A percentile compares a stretch with the other conserved stretches of the same genome.
These are phyloP conservation scores for Schlechtendalia chinensis DNA, from an alignment of 1,140 invertebrate species.

Conservation along the genomic window DNA sequence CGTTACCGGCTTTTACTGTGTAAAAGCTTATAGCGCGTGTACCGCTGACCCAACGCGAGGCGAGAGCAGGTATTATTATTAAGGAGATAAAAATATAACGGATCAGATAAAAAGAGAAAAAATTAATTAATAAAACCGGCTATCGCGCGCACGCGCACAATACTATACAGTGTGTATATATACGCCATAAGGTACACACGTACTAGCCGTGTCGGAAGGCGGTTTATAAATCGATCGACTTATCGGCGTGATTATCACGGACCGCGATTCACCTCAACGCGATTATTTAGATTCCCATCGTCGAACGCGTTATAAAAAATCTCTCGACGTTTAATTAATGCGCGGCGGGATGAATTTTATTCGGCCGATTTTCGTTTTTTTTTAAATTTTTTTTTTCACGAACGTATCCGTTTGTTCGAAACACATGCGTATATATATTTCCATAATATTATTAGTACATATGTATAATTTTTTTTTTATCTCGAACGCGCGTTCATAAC, in stretches of 20 bases:
- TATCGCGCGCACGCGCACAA: not conserved
- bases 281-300: not conserved
- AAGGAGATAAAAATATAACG: conserved; percentile 10
- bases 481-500: not conserved
- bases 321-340: too few species aligned
- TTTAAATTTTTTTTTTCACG: too few species aligned
- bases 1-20: not conserved
- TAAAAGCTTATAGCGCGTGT: not conserved
- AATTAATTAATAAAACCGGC: conserved; percentile 43
- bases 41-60: not conserved
- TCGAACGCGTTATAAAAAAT: not conserved
- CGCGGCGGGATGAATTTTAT: not conserved
- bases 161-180: not conserved
- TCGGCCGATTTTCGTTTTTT: not conserved
- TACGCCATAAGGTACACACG: too few species aligned
- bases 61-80: not conserved
- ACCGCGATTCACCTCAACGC: not conserved
- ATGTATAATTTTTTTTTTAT: conserved; percentile 1
- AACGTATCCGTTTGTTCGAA: too few species aligned
- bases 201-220: not conserved
- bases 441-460: too few species aligned
- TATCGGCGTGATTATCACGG: not conserved
- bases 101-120: conserved; percentile 40
- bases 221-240: not conserved
- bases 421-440: too few species aligned